Percentiles rank a stretch among this genome's conserved stretches.
These are phyloP conservation scores for Leuciscus idus DNA, from an alignment of 2,113 vertebrate genomes.

Conservation along the genomic window DNA sequence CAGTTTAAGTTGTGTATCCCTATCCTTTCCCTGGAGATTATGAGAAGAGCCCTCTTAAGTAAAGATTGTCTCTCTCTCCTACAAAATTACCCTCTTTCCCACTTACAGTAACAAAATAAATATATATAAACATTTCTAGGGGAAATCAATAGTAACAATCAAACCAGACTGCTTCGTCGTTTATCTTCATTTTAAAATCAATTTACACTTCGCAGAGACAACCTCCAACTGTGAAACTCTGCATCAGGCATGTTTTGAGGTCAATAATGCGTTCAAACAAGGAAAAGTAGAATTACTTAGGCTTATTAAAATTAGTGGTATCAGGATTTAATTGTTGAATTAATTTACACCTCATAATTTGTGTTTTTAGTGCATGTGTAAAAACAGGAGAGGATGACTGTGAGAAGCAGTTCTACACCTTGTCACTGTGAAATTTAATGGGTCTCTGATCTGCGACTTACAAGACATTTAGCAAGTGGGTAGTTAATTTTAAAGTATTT, in stretches of 20 bases:
- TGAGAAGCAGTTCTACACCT: not conserved
- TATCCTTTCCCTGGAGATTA: slow-evolving; percentile 44
- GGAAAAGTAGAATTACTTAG: not conserved
- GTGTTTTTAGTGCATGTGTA: not conserved
- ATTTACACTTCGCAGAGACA: slow-evolving; percentile 57
- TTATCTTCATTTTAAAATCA: slow-evolving; percentile 55
- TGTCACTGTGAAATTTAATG: not conserved
- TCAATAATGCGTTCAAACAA: slow-evolving; percentile 55
- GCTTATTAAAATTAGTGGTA: not conserved
- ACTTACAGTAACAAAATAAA: slow-evolving; percentile 20
- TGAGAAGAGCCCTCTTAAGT: slow-evolving; percentile 7
- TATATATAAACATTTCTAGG: slow-evolving; percentile 38
- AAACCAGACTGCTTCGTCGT: slow-evolving; percentile 40
- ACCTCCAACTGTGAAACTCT: slow-evolving; percentile 43
- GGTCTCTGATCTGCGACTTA: not conserved
- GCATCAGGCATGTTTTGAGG: slow-evolving; percentile 9
- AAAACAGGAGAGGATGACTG: not conserved
- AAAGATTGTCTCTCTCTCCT: slow-evolving; percentile 31
- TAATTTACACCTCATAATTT: not conserved
- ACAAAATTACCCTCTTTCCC: slow-evolving; percentile 13
- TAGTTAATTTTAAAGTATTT: not conserved
- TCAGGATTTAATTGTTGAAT: slow-evolving; percentile 6
- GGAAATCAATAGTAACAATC: slow-evolving; percentile 54
- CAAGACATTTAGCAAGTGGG: not conserved
- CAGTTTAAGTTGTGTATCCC: slow-evolving; percentile 59